Percentiles rank a stretch among this genome's conserved stretches.
Evolutionary conservation across 2,113 vertebrate genomes (phyloP).

Genomic region (Theristicus caerulescens): DNA sequence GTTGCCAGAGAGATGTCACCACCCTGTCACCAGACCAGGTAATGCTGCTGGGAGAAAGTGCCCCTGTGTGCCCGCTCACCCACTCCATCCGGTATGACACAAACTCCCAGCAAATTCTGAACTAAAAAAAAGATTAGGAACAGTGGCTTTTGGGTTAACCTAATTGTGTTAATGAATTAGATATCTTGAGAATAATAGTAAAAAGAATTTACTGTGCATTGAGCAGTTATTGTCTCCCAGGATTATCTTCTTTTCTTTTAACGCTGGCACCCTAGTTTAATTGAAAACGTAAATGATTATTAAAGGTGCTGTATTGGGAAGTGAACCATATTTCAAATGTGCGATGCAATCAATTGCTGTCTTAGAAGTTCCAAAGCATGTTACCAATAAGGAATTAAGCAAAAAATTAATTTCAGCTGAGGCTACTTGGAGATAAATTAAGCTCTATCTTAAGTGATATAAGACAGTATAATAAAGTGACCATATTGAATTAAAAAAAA

Average conservation of each 20-base stretch:
- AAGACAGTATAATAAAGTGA: not conserved
- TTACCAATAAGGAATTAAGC: conserved; percentile 15
- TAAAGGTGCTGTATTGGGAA: not conserved
- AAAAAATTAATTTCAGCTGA: conserved; percentile 12
- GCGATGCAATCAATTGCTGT: not conserved
- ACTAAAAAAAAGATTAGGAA: not conserved
- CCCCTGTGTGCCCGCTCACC: not conserved
- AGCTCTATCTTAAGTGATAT: not conserved
- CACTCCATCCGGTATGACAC: rapidly evolving
- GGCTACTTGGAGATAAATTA: not conserved
- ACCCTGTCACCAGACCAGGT: not conserved
- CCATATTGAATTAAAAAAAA: not conserved
- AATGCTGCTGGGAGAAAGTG: not conserved
- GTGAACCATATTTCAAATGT: not conserved
- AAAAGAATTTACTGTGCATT: not conserved
- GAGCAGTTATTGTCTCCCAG: not conserved
- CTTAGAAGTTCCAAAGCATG: not conserved
- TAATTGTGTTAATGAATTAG: not conserved
- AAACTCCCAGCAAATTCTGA: not conserved
- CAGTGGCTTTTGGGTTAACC: not conserved
- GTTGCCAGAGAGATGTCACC: not conserved
- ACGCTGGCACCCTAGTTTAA: not conserved
- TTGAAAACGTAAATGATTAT: conserved; percentile 24
- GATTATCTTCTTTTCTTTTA: not conserved
- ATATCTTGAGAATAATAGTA: not conserved